Percentiles rank a stretch among this genome's conserved stretches.
These are phyloP conservation scores for Lordiphosa mommai DNA, from an alignment of 1,140 invertebrate genomes.

Conservation along the genomic window DNA sequence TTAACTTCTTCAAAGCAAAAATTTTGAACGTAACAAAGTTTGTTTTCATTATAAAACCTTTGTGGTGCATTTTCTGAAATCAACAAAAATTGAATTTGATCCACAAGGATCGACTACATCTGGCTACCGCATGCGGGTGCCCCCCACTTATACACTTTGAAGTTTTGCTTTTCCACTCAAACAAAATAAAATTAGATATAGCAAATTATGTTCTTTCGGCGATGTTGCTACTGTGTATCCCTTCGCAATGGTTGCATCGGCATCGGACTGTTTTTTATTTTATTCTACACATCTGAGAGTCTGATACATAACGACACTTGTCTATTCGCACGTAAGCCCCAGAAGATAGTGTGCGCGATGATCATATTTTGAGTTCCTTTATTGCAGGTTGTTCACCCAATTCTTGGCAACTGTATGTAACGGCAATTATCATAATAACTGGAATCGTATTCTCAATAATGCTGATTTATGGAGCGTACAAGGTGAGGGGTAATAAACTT, in stretches of 20 bases:
- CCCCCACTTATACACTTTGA: no score
- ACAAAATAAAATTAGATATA: not conserved
- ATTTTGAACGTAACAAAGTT: no score
- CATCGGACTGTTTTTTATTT: slow-evolving; percentile 21
- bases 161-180: not conserved
- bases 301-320: slow-evolving; percentile 14
- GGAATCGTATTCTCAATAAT: slow-evolving; percentile 15
- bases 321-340: slow-evolving; percentile 31
- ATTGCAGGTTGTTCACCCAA: no score
- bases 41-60: no score
- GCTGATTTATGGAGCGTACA: slow-evolving; percentile 24
- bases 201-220: slow-evolving; percentile 8
- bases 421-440: not conserved
- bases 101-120: no score
- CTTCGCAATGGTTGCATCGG: slow-evolving; percentile 21
- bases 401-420: slow-evolving; percentile 18
- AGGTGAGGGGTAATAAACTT: slow-evolving; percentile 29
- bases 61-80: no score
- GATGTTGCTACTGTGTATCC: slow-evolving; percentile 29
- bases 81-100: no score
- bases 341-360: not conserved
- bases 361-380: no score
- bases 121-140: no score
- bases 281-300: slow-evolving; percentile 37
- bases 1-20: no score